Evolutionary conservation across 2,888 invertebrate species (phyloP), one percentile per base, ranked within the genome.

Genomic region (Eupithecia exiguata): DNA sequence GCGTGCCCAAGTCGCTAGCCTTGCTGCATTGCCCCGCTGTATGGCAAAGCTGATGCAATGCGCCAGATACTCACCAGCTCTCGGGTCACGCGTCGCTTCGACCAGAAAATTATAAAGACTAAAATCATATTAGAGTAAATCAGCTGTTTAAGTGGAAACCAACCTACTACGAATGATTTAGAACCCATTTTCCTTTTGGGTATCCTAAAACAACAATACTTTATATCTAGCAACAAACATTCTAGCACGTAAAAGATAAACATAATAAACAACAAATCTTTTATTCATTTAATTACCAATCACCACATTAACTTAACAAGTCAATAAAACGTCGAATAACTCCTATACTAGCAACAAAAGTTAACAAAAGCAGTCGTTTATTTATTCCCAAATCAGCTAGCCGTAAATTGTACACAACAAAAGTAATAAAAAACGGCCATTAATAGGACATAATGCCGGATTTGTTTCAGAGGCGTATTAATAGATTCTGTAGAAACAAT

Each of bases 401-500:
- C 72, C 63, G 70, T 74, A 68, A 74, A 74, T 38, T 62, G 72
- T 67, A 73, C 78, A 71, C 72, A 78, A 75, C 78, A 76, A 76
- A 74, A 66, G 70, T 63, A 65, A 78, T 78, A 78, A 76, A 30
- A 78, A 78, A 61, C 67, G 69, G 70, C 69, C 74, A 76, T 78
- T 78, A 76, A 68, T 16, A 74, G 72, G 67, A 74, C 72, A 72
- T 68, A 72, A 72, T 66, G 70, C 67, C 74, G 76, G 74, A 81
- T 80, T 77, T 76, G 81, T 76, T 74, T 77, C 71, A 25, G 5
- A 69, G 79, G 71, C 74, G 80, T 79, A 81, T 82, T 82, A 80
- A 83, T 83, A 81, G 81, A 79, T 80, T 74, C 66, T 71, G 78
- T 72, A 74, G 79, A 76, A 82, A 81, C 75, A 76, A 82, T 85